Percentiles rank a stretch among this genome's conserved stretches.
Evolutionary conservation across 2,888 invertebrate species (phyloP).

Genomic region (Lamellibrachia columna): DNA sequence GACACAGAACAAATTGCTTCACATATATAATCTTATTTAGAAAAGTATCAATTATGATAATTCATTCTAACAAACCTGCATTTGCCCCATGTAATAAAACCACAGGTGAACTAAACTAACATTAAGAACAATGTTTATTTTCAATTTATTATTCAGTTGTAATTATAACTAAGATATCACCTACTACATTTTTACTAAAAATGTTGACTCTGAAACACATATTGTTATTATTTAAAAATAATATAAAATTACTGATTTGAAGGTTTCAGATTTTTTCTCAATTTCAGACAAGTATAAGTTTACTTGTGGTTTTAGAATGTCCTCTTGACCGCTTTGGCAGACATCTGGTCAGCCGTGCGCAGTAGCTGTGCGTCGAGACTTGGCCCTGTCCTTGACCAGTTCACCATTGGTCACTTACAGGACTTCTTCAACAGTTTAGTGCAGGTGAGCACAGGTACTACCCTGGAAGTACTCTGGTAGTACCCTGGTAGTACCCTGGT

Average conservation of each 20-base stretch:
- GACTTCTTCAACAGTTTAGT: conserved; percentile 52
- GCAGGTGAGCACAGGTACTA: conserved; percentile 42
- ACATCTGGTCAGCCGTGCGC: conserved; percentile 62
- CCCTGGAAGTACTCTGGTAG: no score
- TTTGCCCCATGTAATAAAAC: not conserved
- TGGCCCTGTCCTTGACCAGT: conserved; percentile 45
- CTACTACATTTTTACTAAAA: not conserved
- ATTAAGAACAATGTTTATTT: not conserved
- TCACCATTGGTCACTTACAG: conserved; percentile 46
- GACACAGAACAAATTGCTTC: not conserved
- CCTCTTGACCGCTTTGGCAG: conserved; percentile 52
- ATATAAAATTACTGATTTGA: not conserved
- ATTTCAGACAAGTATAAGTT: conserved; percentile 27
- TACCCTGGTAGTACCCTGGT: no score
- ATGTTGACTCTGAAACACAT: not conserved
- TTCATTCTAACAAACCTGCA: not conserved
- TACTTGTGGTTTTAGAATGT: conserved; percentile 43
- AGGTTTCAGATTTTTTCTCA: conserved; percentile 13
- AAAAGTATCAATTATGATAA: not conserved
- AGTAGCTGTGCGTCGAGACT: conserved; percentile 55
- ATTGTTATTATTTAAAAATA: not conserved
- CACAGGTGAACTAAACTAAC: not conserved
- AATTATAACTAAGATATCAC: not conserved
- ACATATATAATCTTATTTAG: not conserved
- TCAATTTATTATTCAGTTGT: not conserved